These are phyloP conservation scores for Pterostichus niger DNA, from an alignment of 2,888 invertebrate species.

Conservation along the genomic window DNA sequence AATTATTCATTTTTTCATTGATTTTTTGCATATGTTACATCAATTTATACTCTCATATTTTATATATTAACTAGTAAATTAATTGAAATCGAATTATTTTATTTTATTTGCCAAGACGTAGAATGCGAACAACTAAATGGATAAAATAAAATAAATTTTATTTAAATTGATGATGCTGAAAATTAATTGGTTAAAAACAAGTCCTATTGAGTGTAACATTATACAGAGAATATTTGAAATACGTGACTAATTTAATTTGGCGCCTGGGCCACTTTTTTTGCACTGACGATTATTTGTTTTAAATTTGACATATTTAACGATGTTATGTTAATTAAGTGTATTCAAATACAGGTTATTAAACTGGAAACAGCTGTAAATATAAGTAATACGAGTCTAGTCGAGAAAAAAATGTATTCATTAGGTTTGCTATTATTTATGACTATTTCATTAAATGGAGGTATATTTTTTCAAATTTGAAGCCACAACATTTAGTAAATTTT, in stretches of 20 bases:
- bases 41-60: slow-evolving; percentile 5
- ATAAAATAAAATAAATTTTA: background rate
- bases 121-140: too few relatives aligned
- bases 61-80: background rate
- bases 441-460: too few relatives aligned
- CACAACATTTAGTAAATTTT: background rate
- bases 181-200: slow-evolving; percentile 18
- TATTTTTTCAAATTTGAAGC: background rate
- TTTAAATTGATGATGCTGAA: slow-evolving; percentile 2
- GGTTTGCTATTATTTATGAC: too few relatives aligned
- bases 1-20: background rate
- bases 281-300: background rate
- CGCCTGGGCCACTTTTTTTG: background rate
- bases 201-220: background rate
- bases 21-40: slow-evolving; percentile 21
- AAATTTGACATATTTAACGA: slow-evolving; percentile 3
- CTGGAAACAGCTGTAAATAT: background rate
- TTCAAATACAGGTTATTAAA: slow-evolving; percentile 20
- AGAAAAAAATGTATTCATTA: too few relatives aligned
- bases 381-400: too few relatives aligned
- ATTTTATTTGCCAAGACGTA: background rate
- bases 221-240: slow-evolving; percentile 1
- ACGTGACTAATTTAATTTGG: slow-evolving; percentile 25
- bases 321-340: slow-evolving; percentile 8
- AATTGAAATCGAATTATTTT: slow-evolving; percentile 14